Evolutionary conservation across 2,888 invertebrate species (phyloP), one percentile per base, ranked within the genome.

Genomic region (Hypolimnas misippus): DNA sequence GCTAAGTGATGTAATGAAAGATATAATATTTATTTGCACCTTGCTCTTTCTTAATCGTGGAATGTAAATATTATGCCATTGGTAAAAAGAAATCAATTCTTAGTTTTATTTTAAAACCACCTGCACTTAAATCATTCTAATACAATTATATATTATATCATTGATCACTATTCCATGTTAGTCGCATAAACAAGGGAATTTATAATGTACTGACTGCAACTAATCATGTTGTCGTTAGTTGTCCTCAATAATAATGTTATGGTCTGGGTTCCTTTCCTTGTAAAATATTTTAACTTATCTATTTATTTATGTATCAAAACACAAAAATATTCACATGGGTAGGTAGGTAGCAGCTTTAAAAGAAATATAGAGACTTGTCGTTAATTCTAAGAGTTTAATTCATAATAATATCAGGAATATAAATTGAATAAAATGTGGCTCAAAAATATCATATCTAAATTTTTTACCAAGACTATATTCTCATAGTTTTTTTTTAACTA

Each of bases 21-120:
- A 21, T 40, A 50, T 55, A 50, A 51, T 38, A n/a, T 4, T 42
- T 55, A 40, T 55, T 50, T 10, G 21, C 14, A 61, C 54, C 61
- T 19, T 50, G 55, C 17, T 21, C 49, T 54, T 40, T 55, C 60
- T 54, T 50, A 49, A 33, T 16, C 38, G 50, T 55, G 55, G 42
- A 61, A 61, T 55, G 61, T 40, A 46, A 53, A 52, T 8, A 17
- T 58, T 42, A 60, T 60, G 49, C 40, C 49, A 49, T 60, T 29
- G 42, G 46, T 21, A 40, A 17, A 51, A 61, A 55, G 50, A 55
- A 55, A 19, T 42, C 25, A 29, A 29, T 5, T 14, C 14, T 25
- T 8, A 7, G 2, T 21, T 49, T n/a, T 29, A 21, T 5, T 49
- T 14, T 25, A 49, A 49, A 8, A n/a, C n/a, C n/a, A n/a, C n/a